phyloP scores from a whole-genome alignment of 2,888 invertebrate species.

The Troides aeacus region DNA sequence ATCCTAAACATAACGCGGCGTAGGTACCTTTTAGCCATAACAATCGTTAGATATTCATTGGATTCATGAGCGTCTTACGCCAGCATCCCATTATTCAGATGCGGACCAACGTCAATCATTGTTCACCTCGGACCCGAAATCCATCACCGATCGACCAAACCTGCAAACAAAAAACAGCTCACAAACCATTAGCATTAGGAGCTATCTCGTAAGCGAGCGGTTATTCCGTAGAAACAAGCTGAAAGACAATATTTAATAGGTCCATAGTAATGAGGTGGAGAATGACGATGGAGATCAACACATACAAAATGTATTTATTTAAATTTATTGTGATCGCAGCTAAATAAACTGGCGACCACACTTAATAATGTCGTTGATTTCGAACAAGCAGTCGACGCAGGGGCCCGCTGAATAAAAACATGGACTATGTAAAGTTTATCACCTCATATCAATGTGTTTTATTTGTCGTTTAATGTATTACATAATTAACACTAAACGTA shows the following conservation, averaged over 20 bases:
- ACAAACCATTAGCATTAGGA: not conserved
- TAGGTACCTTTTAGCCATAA: slow-evolving; percentile 9
- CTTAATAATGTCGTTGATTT: slow-evolving; percentile 34
- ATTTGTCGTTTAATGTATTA: slow-evolving; percentile 15
- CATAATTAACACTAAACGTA: slow-evolving; percentile 3
- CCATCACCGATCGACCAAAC: slow-evolving; percentile 34
- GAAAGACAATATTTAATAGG: slow-evolving; percentile 57
- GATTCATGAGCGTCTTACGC: slow-evolving; percentile 56
- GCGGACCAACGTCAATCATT: slow-evolving; percentile 56
- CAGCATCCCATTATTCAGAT: slow-evolving; percentile 48
- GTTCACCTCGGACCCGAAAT: slow-evolving; percentile 46
- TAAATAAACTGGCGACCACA: slow-evolving; percentile 54
- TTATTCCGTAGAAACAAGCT: slow-evolving; percentile 30
- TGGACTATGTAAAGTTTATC: slow-evolving; percentile 18
- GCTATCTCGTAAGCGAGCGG: not conserved
- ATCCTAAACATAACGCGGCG: not conserved
- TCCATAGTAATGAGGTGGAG: slow-evolving; percentile 61
- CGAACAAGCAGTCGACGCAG: slow-evolving; percentile 22
- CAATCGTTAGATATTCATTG: slow-evolving; percentile 54
- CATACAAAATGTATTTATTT: slow-evolving; percentile 57
- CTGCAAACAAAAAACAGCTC: slow-evolving; percentile 11
- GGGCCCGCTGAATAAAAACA: slow-evolving; percentile 27
- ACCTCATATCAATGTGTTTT: slow-evolving; percentile 3
- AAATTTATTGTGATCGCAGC: slow-evolving; percentile 62
- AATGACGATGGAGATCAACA: slow-evolving; percentile 48